Evolutionary conservation across 2,888 invertebrate genomes (phyloP).

Genomic region (Zonitis immaculata): DNA sequence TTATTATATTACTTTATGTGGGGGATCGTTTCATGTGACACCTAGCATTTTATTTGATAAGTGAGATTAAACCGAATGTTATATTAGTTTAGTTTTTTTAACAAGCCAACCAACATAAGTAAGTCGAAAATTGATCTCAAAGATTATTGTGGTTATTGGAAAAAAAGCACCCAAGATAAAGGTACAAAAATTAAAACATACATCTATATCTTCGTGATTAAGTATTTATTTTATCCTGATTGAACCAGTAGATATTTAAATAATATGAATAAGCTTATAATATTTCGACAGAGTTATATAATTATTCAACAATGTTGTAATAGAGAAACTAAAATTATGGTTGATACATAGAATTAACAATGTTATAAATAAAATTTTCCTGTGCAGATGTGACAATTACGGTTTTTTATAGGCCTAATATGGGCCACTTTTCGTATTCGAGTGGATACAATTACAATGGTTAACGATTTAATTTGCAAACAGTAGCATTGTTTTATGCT

Average conservation of each 20-base stretch:
- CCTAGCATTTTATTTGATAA: conserved; percentile 13
- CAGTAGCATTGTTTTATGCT: conserved; percentile 15
- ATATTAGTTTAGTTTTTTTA: conserved; percentile 6
- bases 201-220: too few species aligned
- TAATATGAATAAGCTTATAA: too few species aligned
- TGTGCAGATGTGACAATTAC: conserved; percentile 19
- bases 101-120: too few species aligned
- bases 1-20: conserved; percentile 14
- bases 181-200: too few species aligned
- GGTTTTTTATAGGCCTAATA: conserved; percentile 20
- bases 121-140: too few species aligned
- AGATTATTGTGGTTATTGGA: too few species aligned
- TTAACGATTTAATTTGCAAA: conserved; percentile 20
- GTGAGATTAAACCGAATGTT: conserved; percentile 7
- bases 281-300: too few species aligned
- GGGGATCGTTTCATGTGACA: conserved; percentile 11
- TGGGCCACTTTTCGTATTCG: conserved; percentile 19
- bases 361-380: conserved; percentile 19
- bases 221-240: too few species aligned
- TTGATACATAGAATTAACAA: conserved; percentile 12
- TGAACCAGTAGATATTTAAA: too few species aligned
- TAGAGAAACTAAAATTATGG: conserved; percentile 14
- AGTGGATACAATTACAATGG: conserved; percentile 17
- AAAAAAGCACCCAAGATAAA: too few species aligned
- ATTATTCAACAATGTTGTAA: conserved; percentile 11